A percentile compares a stretch with the other conserved stretches of the same genome.
Evolutionary conservation across 2,113 vertebrate species (phyloP).

Genomic region (Dicerorhinus sumatrensis): DNA sequence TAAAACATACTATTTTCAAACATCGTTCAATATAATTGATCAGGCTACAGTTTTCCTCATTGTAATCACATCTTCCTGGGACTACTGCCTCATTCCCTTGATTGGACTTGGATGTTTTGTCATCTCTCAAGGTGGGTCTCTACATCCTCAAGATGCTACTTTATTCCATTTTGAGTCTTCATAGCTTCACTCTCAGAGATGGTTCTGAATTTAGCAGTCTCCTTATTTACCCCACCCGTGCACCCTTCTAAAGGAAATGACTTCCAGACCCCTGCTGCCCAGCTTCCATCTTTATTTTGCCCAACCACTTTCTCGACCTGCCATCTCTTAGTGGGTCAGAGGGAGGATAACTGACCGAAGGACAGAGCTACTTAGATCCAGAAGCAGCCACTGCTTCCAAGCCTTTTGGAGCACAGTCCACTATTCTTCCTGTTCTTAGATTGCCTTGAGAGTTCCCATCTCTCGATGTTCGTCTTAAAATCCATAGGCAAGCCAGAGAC

Average conservation of each 20-base stretch:
- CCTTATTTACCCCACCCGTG: neutral
- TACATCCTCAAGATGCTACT: neutral
- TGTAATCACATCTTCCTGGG: neutral
- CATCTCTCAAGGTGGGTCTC: neutral
- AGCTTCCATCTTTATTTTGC: neutral
- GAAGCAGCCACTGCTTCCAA: neutral
- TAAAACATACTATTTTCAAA: slow-evolving; percentile 51
- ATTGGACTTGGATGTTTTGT: neutral
- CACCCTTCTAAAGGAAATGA: neutral
- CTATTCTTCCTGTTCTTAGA: neutral
- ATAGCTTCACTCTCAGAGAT: neutral
- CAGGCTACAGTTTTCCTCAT: neutral
- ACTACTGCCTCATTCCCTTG: neutral
- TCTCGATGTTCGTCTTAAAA: neutral
- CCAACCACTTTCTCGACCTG: neutral
- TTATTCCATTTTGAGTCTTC: neutral
- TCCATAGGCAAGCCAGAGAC: neutral
- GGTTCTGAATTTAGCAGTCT: neutral
- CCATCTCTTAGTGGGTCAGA: neutral
- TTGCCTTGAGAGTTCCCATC: neutral
- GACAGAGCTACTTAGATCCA: neutral
- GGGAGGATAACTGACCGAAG: neutral
- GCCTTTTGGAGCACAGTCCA: neutral
- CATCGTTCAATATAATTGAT: slow-evolving; percentile 27
- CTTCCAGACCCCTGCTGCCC: neutral